Conservation (phyloP, 1,140 invertebrate genomes). For the Aphelenchoides avenae region DNA sequence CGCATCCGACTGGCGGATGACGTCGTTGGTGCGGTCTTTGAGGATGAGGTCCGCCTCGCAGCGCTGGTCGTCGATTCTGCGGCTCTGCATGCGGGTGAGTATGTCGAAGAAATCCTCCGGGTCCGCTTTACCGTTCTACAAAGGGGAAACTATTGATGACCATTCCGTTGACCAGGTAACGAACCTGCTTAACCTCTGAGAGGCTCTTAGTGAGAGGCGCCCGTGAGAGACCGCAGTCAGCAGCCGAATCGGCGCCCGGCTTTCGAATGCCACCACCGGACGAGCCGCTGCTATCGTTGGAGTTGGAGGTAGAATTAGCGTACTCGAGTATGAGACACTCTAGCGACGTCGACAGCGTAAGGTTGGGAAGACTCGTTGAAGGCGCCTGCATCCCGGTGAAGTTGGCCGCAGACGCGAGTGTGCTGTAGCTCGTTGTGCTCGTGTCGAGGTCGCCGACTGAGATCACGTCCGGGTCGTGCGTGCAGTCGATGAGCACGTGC, state of each 20-base stretch:
- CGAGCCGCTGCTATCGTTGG: slow-evolving; percentile 6
- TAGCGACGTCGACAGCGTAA: slow-evolving; percentile 10
- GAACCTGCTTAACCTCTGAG: slow-evolving; percentile 9
- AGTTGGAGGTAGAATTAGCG: slow-evolving; percentile 5
- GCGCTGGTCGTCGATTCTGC: slow-evolving; percentile 9
- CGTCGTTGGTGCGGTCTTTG: slow-evolving; percentile 11
- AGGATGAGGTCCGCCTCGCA: slow-evolving; percentile 10
- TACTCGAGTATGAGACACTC: slow-evolving; percentile 14
- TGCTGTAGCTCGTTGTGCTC: slow-evolving; percentile 8
- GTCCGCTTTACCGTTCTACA: background rate
- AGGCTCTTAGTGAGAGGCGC: slow-evolving; percentile 5
- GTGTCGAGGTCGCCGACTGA: background rate
- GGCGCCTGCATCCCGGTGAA: slow-evolving; percentile 17
- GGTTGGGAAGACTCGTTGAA: slow-evolving; percentile 15
- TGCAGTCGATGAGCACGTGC: slow-evolving; percentile 7
- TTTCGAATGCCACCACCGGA: slow-evolving; percentile 18
- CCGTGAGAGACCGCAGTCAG: slow-evolving; percentile 9
- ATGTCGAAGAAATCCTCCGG: slow-evolving; percentile 8
- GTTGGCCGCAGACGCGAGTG: slow-evolving; percentile 16
- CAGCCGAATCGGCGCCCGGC: background rate
- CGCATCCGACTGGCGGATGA: slow-evolving; percentile 7
- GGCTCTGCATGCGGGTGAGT: slow-evolving; percentile 9
- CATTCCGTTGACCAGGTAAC: too few species aligned
- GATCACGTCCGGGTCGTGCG: slow-evolving; percentile 12
- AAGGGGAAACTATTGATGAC: background rate